A percentile compares a stretch with the other conserved stretches of the same genome.
Evolutionary conservation across 2,888 invertebrate species (phyloP).

Genomic region (Sminthurinus aureus): DNA sequence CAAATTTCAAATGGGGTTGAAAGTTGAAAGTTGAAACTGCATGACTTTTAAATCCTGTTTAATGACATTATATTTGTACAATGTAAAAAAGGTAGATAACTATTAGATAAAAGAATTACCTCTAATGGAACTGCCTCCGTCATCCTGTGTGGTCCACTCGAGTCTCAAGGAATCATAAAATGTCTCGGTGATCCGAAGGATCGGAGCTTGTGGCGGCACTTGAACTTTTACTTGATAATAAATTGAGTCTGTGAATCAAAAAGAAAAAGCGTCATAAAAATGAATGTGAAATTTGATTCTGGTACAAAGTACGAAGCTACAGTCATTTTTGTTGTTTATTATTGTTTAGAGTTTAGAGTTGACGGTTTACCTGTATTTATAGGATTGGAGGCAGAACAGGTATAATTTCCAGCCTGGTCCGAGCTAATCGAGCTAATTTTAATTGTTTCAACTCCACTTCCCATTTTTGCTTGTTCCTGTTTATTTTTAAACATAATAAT

Average conservation of each 20-base stretch:
- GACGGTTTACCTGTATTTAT: slow-evolving; percentile 67
- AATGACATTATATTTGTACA: too few species aligned
- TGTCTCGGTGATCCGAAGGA: slow-evolving; percentile 79
- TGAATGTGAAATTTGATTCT: too few species aligned
- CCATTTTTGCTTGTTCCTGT: slow-evolving; percentile 37
- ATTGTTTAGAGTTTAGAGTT: too few species aligned
- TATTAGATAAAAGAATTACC: slow-evolving; percentile 50
- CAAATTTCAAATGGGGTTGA: too few species aligned
- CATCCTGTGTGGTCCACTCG: slow-evolving; percentile 81
- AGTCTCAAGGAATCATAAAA: slow-evolving; percentile 84
- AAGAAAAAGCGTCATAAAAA: too few species aligned
- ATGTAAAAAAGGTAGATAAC: neutral
- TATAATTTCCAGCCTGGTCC: slow-evolving; percentile 88
- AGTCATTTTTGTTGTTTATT: too few species aligned
- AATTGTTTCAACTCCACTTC: slow-evolving; percentile 54
- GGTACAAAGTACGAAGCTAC: too few species aligned
- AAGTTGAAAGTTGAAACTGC: too few species aligned
- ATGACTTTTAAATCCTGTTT: too few species aligned
- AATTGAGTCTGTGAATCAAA: slow-evolving; percentile 77
- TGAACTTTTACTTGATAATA: slow-evolving; percentile 74
- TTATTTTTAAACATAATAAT: neutral
- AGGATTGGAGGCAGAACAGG: slow-evolving; percentile 83
- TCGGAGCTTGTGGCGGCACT: slow-evolving; percentile 81
- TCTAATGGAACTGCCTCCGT: slow-evolving; percentile 77
- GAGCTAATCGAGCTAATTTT: slow-evolving; percentile 53